Base-by-base conservation (phyloP, 2,113 vertebrate species). In the Sceloporus undulatus region DNA sequence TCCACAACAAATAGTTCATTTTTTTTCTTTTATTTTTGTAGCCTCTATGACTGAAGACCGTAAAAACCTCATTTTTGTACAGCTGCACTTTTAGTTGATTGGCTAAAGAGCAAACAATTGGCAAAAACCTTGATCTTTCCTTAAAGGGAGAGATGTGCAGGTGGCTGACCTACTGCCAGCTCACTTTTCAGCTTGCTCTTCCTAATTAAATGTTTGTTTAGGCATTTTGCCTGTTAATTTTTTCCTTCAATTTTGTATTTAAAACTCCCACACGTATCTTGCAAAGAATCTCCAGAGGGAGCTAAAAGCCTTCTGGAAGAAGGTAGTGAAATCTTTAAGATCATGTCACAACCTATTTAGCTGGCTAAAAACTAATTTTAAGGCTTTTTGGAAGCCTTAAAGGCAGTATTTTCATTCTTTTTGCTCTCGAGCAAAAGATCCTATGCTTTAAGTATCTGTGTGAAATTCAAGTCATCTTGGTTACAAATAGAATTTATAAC, bases 241-340 rank as follows among this genome's bases (percentile, higher is more conserved):
- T 90, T 66, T 0, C 18, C 62, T 48, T 88, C 1, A 0, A 27
- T 88, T 73, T 52, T 87, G 66, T 65, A 34, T 88, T 68, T 73
- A 90, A 66, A 74, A 56, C 21, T 66, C 42, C 1, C 29, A 0
- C 82, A 76, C 89, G 29, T 75, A 78, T 87, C 75, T 71, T 0
- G 2, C 66, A 74, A 70, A 86, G 80, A 62, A 34, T 79, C 95
- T 94, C 91, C 94, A 96, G 94, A 93, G 94, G 95, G 95, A 94
- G 95, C 95, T 91, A 92, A 80, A 95, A 90, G 89, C 85, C 92
- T 94, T 86, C 89, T 29, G 76, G 91, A 95, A 71, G 5, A 21
- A 90, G 68, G 14, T 0, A 0, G 0, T 0, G 10, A 0, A 0
- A 0, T 82, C 54, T 48, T 6, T 10, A 2, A 23, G 84, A 38